Base-by-base conservation (phyloP, 2,888 invertebrate species). In the Leptinotarsa tumamoca region DNA sequence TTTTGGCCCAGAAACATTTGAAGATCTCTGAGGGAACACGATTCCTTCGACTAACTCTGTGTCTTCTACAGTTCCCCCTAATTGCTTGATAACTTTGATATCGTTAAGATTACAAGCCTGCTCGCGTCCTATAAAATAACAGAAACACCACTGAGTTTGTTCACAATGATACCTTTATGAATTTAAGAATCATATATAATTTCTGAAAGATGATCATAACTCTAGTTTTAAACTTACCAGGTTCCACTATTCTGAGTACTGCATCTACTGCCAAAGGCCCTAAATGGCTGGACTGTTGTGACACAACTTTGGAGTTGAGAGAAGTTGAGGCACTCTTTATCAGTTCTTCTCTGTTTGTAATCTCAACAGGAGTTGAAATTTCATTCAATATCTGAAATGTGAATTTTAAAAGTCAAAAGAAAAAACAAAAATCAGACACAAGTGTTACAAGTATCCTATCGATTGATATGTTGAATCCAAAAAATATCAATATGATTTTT, bases 251-350 rank as follows among this genome's bases (percentile, higher is more conserved):
- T 88, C 95, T 95, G 79, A 98, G 91, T 66, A 99, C 98, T 68
- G 99, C 98, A 88, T 98, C 95, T 0, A 99, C 99, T 80, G 99
- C 99, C 87, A 99, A 93, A 2, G 99, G 99, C 52, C 98, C 98
- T 83, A 99, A 90, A 51, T 96, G 92, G 86, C 95, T 96, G 27
- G 98, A 98, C 87, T 99, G 98, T 88, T 99, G 99, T 0, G 97
- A 98, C 0, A 99, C 99, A 51, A 99, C 98, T 91, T 99, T 99
- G 0, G 99, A 99, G 89, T 98, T 99, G 14, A 99, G 91, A 1
- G 99, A 96, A 50, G 99, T 99, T 4, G 98, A 95, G n/a, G 99
- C 99, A 87, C 96, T 96, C 89, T 98, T 96, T 77, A 97, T 90
- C 66, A 99, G 90, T 72, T 95, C 94, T 84, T 96, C 95, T 84